phyloP scores from a whole-genome alignment of 2,113 vertebrate genomes.

The Halcyon malimbica region DNA sequence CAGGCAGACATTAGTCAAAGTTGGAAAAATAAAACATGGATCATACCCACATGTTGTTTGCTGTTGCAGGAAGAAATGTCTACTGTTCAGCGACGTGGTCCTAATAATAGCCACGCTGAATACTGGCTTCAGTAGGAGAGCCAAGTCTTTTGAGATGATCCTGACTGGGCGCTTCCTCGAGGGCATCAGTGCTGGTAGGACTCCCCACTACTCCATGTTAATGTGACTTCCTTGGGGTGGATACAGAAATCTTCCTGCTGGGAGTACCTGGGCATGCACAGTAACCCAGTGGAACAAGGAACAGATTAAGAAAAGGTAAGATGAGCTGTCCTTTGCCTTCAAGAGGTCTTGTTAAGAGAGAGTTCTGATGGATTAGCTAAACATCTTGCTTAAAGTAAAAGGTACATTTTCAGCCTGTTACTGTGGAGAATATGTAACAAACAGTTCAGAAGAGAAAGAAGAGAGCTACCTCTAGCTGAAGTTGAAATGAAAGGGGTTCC shows the following conservation, averaged over 20 bases:
- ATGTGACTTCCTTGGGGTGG: not conserved
- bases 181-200: conserved; percentile 64
- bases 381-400: not conserved
- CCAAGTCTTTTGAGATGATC: conserved; percentile 67
- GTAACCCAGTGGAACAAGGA: not conserved
- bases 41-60: not conserved
- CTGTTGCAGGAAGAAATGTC: conserved; percentile 62
- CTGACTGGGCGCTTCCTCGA: conserved; percentile 53
- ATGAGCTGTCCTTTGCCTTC: not conserved
- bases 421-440: not conserved
- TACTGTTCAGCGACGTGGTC: not conserved
- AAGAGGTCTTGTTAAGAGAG: not conserved
- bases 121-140: conserved; percentile 43
- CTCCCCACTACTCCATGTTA: not conserved
- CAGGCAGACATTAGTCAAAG: not conserved
- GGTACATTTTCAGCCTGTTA: not conserved
- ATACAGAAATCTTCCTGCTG: not conserved
- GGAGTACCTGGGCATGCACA: not conserved
- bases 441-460: not conserved
- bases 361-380: not conserved
- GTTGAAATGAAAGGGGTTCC: not conserved
- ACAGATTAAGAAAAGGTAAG: not conserved
- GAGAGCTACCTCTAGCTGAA: not conserved
- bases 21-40: not conserved
- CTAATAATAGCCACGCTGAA: conserved; percentile 10